Evolutionary conservation across 2,888 invertebrate species (phyloP).

Genomic region (Ormia ochracea): DNA sequence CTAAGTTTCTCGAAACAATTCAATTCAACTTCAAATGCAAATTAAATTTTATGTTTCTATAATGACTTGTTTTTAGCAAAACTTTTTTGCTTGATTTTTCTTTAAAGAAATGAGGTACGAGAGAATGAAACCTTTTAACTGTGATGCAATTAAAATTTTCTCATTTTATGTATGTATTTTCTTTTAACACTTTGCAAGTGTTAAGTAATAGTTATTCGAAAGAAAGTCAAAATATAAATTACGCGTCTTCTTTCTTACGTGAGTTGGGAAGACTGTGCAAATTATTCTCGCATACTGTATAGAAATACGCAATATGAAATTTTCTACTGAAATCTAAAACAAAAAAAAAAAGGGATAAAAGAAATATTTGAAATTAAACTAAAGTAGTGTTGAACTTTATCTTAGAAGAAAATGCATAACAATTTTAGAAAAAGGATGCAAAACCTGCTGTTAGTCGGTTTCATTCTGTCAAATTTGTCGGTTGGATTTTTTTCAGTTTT

Average conservation of each 20-base stretch:
- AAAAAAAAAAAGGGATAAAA: too few species aligned
- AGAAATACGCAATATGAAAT: too few species aligned
- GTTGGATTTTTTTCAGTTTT: too few species aligned
- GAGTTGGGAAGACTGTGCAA: background rate
- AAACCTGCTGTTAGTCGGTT: too few species aligned
- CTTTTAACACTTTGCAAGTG: constrained; percentile 15
- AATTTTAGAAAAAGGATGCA: too few species aligned
- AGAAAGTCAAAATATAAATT: background rate
- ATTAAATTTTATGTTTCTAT: background rate
- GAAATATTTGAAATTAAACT: too few species aligned
- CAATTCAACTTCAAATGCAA: constrained; percentile 1
- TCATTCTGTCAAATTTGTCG: too few species aligned
- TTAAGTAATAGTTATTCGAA: background rate
- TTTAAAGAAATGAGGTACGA: constrained; percentile 30
- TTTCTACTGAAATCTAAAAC: too few species aligned
- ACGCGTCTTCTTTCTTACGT: background rate
- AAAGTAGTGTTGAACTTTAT: too few species aligned
- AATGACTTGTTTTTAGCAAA: constrained; percentile 8
- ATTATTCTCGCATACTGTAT: background rate
- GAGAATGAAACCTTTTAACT: constrained; percentile 46
- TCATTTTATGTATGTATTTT: background rate
- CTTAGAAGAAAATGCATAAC: too few species aligned
- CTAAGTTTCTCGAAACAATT: background rate
- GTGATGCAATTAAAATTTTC: constrained; percentile 54
- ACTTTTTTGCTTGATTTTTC: constrained; percentile 4